Percentiles rank a stretch among this genome's conserved stretches.
Conservation (phyloP, 2,888 invertebrate species). For the Cecidostiba fungosa region DNA sequence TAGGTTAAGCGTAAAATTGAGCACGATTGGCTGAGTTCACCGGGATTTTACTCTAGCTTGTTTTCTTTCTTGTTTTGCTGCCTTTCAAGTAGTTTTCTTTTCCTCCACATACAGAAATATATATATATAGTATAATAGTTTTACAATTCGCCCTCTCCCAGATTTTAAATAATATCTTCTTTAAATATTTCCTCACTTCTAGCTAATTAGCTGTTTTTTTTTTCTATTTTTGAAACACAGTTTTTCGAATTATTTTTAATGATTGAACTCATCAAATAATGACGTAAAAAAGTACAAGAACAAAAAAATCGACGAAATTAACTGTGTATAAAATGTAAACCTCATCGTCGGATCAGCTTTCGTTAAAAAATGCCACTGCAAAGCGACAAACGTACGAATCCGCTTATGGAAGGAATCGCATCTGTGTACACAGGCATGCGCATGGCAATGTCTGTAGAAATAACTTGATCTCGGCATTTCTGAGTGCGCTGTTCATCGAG, state of each 20-base stretch:
- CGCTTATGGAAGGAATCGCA: background rate
- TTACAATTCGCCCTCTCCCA: background rate
- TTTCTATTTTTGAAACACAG: too few relatives aligned
- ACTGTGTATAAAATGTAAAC: background rate
- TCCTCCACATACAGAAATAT: background rate
- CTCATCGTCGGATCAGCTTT: background rate
- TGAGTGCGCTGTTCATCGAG: background rate
- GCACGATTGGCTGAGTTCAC: constrained; percentile 37
- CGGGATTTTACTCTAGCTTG: background rate
- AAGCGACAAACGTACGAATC: background rate
- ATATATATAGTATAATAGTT: background rate
- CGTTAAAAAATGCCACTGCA: background rate
- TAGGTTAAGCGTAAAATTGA: constrained; percentile 59
- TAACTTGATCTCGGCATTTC: background rate
- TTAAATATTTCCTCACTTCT: too few relatives aligned
- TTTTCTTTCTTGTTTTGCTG: background rate
- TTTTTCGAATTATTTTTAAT: too few relatives aligned
- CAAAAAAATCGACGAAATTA: background rate
- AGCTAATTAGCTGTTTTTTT: too few relatives aligned
- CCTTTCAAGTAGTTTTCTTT: constrained; percentile 12
- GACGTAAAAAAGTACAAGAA: background rate
- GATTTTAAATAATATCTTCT: too few relatives aligned
- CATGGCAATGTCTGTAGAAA: background rate
- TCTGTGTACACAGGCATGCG: background rate
- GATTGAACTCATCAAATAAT: too few relatives aligned